Evolutionary conservation across 1,140 invertebrate genomes (phyloP), one percentile per base, ranked within the genome.

Genomic region (Trichonephila clavipes): DNA sequence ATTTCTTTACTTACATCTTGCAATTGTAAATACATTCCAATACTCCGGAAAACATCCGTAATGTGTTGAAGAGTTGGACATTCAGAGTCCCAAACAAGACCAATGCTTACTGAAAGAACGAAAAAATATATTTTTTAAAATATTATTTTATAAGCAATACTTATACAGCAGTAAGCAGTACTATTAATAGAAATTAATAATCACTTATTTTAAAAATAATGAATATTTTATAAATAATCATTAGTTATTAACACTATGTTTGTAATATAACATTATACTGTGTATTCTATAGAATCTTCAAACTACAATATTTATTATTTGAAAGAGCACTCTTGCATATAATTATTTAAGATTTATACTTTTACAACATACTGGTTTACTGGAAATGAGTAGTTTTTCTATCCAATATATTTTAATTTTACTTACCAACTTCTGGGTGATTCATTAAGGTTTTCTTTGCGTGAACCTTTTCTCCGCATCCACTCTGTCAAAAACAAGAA

Each of bases 31-130:
- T 97, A 97, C 1, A 98, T 99, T 82, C 98, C 98, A 12, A 99
- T 97, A 0, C 98, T 97, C n/a, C 97, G 97, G 91, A 99, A 98
- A 14, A 99, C 98, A 85, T 98, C 98, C 96, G 98, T 98, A 28
- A 99, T 98, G 95, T 99, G 98, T 66, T 99, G 98, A 2, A 98
- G 96, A 0, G 98, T 97, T 0, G 98, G 98, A 82, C 98, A 96
- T 94, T 99, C 98, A 12, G 98, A 99, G 95, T 99, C 98, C 98
- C 98, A 99, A 18, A 99, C 98, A 69, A 99, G 97, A n/a, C 99
- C 98, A 69, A 99, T 97, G 3, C 98, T 99, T 0, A 99, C 98
- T 96, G 95, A 82, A 94, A 94, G 59, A 85, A 85, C 0, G 59
- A 85, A 59, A 3, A 58, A n/a, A 83, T 8, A 6, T 14, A 58